Conservation (phyloP, 92 coral and sea anemone genomes). For the Porites evermanni region DNA sequence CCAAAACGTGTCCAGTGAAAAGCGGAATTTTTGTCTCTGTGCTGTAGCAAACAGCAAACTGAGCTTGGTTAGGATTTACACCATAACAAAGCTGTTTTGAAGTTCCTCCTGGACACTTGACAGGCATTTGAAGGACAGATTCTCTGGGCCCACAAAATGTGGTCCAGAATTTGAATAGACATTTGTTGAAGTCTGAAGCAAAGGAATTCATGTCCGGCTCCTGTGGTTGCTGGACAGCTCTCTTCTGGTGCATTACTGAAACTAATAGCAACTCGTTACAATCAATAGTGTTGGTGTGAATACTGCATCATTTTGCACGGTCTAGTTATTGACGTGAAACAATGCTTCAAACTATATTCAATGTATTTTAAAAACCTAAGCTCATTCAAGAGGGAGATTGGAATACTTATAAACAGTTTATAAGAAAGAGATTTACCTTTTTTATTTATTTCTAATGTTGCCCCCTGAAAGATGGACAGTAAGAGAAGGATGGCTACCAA, state of each 20-base stretch:
- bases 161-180: conserved; percentile 49
- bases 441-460: too few relatives aligned
- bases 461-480: too few relatives aligned
- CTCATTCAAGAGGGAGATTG: too few relatives aligned
- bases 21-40: conserved; percentile 30
- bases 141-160: conserved; percentile 1
- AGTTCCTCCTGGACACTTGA: conserved; percentile 16
- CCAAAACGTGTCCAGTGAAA: conserved; percentile 43
- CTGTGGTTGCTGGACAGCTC: background rate
- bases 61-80: background rate
- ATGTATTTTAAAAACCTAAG: too few relatives aligned
- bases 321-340: too few relatives aligned
- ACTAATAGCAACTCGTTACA: too few relatives aligned
- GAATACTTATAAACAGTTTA: too few relatives aligned
- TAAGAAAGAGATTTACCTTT: too few relatives aligned
- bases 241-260: background rate
- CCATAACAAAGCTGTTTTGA: conserved; percentile 32
- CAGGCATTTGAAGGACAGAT: conserved; percentile 12
- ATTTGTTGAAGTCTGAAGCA: conserved; percentile 47
- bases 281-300: too few relatives aligned
- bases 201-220: conserved; percentile 14
- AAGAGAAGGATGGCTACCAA: too few relatives aligned
- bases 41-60: conserved; percentile 54
- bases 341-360: too few relatives aligned
- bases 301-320: too few relatives aligned